phyloP scores from a whole-genome alignment of 2,888 invertebrate genomes.

The Drosophila cracens region DNA sequence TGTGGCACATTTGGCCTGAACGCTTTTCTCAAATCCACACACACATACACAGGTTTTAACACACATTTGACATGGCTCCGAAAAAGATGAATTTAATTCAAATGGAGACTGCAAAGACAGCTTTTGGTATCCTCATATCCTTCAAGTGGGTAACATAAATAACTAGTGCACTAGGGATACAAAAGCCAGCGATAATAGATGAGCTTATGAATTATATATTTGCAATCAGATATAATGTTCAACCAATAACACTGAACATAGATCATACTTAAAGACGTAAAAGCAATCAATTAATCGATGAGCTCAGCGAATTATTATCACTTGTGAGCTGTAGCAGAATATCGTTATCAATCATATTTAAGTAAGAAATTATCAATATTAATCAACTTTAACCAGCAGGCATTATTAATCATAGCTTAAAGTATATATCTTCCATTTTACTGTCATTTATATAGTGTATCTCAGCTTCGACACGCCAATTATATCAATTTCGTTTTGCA shows the following conservation, averaged over 20 bases:
- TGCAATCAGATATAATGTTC: background rate
- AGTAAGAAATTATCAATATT: background rate
- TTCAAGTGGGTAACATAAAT: background rate
- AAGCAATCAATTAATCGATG: background rate
- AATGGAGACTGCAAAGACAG: conserved; percentile 52
- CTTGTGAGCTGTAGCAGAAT: background rate
- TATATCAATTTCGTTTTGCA: background rate
- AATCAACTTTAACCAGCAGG: background rate
- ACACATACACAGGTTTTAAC: background rate
- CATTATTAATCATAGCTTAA: background rate
- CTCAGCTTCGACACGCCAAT: conserved; percentile 1
- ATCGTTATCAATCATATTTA: background rate
- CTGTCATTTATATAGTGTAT: conserved; percentile 42
- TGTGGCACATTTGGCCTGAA: conserved; percentile 57
- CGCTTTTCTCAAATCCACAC: conserved; percentile 51
- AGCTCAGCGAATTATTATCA: background rate
- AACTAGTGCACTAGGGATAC: fast-evolving
- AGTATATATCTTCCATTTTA: background rate
- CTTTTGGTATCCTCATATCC: conserved; percentile 1
- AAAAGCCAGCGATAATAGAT: background rate
- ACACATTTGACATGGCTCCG: conserved; percentile 36
- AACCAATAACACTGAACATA: background rate
- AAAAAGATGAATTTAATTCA: conserved; percentile 76
- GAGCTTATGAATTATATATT: background rate
- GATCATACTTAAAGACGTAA: background rate